Percentiles rank a stretch among this genome's conserved stretches.
These are phyloP conservation scores for Drosophila acutilabella DNA, from an alignment of 2,888 invertebrate species.

Conservation along the genomic window DNA sequence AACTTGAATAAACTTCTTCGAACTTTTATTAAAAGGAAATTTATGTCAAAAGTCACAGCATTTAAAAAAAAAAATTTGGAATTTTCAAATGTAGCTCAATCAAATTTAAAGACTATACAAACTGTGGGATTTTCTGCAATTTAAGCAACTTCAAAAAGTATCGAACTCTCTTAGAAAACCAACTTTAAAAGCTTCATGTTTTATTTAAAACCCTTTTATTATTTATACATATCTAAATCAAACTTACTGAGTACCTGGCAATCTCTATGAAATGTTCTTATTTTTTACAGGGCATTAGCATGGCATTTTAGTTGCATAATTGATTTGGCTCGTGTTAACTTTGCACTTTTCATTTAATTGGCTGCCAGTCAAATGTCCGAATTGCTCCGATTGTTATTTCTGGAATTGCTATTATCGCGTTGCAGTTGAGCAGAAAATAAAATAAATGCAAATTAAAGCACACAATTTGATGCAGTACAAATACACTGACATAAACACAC, in stretches of 20 bases:
- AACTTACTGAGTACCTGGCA: not conserved
- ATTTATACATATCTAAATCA: too few relatives aligned
- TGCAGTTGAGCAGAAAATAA: constrained; percentile 32
- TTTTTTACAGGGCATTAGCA: not conserved
- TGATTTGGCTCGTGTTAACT: constrained; percentile 34
- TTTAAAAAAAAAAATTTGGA: too few relatives aligned
- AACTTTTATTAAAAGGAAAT: too few relatives aligned
- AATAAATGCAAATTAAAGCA: constrained; percentile 32
- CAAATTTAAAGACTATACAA: too few relatives aligned
- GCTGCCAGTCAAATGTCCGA: constrained; percentile 61
- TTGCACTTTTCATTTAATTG: constrained; percentile 49
- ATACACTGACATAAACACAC: not conserved
- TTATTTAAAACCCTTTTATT: too few relatives aligned
- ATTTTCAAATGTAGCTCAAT: too few relatives aligned
- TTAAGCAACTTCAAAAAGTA: too few relatives aligned
- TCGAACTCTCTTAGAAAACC: too few relatives aligned
- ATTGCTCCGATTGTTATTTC: constrained; percentile 40
- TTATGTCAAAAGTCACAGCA: too few relatives aligned
- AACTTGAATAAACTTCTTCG: too few relatives aligned
- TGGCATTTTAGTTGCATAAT: constrained; percentile 37
- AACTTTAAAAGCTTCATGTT: too few relatives aligned
- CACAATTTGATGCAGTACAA: constrained; percentile 20
- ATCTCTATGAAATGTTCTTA: not conserved
- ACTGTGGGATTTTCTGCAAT: too few relatives aligned
- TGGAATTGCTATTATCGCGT: constrained; percentile 42